Base-by-base conservation (phyloP, 2,888 invertebrate genomes). In the Julus scanicus region DNA sequence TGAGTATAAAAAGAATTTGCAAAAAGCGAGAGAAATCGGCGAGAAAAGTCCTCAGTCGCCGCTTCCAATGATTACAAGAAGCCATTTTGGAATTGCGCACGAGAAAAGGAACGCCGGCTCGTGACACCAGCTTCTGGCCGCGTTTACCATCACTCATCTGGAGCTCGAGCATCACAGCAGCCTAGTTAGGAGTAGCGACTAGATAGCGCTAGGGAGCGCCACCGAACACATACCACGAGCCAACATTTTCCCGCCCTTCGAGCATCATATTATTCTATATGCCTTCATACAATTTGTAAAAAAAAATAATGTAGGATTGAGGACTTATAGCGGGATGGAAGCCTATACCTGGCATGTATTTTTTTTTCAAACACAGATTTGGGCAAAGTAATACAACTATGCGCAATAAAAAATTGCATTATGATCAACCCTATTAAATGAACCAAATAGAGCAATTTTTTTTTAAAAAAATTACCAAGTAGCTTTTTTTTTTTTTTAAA, bases 111-210 rank as follows among this genome's bases (percentile, higher is more conserved):
- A 80, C 1, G 80, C 80, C 80, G 80, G 80, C 37, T 80, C 13
- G 13, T 2, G 29, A 71, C 71, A 71, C 11, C 71, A 29, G 8
- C 71, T 0, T 71, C 20, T 8, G 29, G 1, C 9, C 71, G n/a
- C 29, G n/a, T 44, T 44, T n/a, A 71, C 29, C 80, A 80, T 80
- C 80, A 29, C 80, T 80, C 80, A 80, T 80, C 80, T 80, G 80
- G 5, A 29, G 37, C 9, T 29, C 13, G 20, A 4, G 71, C 80
- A 37, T 11, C 80, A 4, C 85, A 40, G 44, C 15, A 20, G 40
- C 11, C 17, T 15, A 0, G 40, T 20, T n/a, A 15, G 8, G 40
- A 40, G 11, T 17, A n/a, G 84, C 8, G 6, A 8, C 2, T 9
- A 40, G 48, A n/a, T 40, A 15, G 84, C 84, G 48, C n/a, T 40